Base-by-base conservation (phyloP, 2,797 vertebrate species). In the Pachyuromys duprasi region DNA sequence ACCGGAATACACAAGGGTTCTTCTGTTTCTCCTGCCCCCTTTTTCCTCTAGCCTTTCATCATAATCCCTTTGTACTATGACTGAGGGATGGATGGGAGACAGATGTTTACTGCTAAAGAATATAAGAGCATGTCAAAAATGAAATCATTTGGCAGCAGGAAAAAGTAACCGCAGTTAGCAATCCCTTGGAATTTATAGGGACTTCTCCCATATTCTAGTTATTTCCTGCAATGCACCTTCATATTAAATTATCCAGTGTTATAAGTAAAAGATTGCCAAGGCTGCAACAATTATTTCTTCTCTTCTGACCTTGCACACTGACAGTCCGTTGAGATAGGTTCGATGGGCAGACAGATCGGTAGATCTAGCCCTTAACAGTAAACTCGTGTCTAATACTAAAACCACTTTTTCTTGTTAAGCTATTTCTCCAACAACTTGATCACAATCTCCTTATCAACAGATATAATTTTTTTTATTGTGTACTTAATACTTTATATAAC, bases 1-100 rank as follows among this genome's bases (percentile, higher is more conserved):
- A 84, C 79, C 39, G 12, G 90, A 97, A 93, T 86, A 79, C 90
- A 86, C 86, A 87, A 82, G n/a, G 57, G 95, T 83, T 93, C 75
- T 70, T 63, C 36, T 60, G 84, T 39, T 80, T 55, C 80, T 91
- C 20, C 62, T n/a, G 26, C 36, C 15, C 72, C 49, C 3, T 1
- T 18, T 55, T 39, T 9, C 67, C 70, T 79, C 63, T 45, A 63
- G 63, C 24, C 42, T 94, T 81, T 69, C 78, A 26, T 39, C 14
- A 3, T 3, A 67, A 49, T 14, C 42, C 36, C 74, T 76, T 69
- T 80, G 45, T 82, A 69, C 53, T 13, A 1, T 11, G 65, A 45
- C 75, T 67, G 75, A 93, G 86, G 90, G 18, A 18, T 31, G 12
- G 42, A 1, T 36, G 39, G 26, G 72, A 93, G 88, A 84, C 22